Conservation (phyloP, 2,113 vertebrate genomes). For the Manacus vitellinus region DNA sequence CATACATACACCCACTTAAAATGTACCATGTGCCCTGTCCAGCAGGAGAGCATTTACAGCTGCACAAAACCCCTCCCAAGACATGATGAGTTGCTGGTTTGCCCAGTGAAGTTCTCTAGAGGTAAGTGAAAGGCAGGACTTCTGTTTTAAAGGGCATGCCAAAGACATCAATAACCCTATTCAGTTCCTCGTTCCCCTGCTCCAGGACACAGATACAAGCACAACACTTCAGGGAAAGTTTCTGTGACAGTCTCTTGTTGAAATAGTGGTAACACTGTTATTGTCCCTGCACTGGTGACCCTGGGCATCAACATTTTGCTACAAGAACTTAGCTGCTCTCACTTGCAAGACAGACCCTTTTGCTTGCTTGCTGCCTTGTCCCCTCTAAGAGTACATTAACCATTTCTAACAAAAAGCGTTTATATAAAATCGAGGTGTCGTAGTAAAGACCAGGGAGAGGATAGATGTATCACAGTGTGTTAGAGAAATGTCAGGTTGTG, state of each 20-base stretch:
- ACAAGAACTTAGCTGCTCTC: neutral
- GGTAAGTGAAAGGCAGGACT: neutral
- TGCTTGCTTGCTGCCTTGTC: neutral
- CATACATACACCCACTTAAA: neutral
- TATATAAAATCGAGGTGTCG: conserved; percentile 12
- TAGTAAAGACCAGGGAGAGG: neutral
- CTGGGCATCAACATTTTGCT: neutral
- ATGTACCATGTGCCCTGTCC: neutral
- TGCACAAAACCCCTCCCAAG: neutral
- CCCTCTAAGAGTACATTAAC: neutral
- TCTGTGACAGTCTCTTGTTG: neutral
- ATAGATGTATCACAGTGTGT: conserved; percentile 18
- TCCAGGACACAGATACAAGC: neutral
- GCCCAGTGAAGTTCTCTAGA: neutral
- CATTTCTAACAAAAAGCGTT: conserved; percentile 30
- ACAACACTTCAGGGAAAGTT: neutral
- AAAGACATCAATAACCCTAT: neutral
- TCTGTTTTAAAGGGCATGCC: neutral
- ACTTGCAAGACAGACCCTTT: neutral
- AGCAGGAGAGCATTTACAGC: neutral
- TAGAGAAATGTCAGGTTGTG: conserved; percentile 55
- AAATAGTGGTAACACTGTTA: neutral
- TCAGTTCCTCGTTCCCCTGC: neutral
- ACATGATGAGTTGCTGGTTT: neutral
- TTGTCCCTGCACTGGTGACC: neutral